Base-by-base conservation (phyloP, 2,797 vertebrate genomes). In the Oryzias sinensis region DNA sequence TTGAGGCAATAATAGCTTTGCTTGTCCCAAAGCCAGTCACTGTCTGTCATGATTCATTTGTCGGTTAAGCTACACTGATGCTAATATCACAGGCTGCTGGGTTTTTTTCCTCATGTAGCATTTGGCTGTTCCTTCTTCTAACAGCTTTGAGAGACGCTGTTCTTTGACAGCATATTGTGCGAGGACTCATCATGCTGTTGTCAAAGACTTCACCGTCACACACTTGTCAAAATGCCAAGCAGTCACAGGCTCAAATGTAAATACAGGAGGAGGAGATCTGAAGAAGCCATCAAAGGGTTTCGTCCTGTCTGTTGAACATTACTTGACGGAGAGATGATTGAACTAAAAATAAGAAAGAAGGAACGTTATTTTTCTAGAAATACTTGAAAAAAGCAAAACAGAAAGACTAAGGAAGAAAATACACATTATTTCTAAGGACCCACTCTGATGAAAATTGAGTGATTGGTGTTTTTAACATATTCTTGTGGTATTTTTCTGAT, bases 221-320 rank as follows among this genome's bases (percentile, higher is more conserved):
- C 62, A 74, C 75, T 80, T 86, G 77, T 85, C 83, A 86, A 83
- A 73, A 81, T 81, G 82, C 77, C 76, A 81, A 53, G 61, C 77
- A 54, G 68, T 67, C 64, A 68, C 66, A 47, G 7, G 17, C 49
- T 47, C 20, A n/a, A 45, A 42, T 42, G 49, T 22, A 59, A 55
- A 66, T 60, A 62, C 58, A 55, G 17, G 45, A 50, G 53, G 76
- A 51, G 77, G 49, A 61, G 74, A 76, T 64, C 33, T 40, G 16
- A 68, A 63, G 68, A 43, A 70, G 40, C 59, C 51, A 65, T 68
- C 50, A 58, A 68, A 66, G 37, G 47, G 68, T 56, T 69, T 72
- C 41, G 64, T 67, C 33, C 48, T 60, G 62, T 73, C 66, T 69
- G 52, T 79, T 52, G 79, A 57, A 65, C 6, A 56, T 18, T 27